Conservation (phyloP, 2,888 invertebrate species). For the Micoletzkya japonica region DNA sequence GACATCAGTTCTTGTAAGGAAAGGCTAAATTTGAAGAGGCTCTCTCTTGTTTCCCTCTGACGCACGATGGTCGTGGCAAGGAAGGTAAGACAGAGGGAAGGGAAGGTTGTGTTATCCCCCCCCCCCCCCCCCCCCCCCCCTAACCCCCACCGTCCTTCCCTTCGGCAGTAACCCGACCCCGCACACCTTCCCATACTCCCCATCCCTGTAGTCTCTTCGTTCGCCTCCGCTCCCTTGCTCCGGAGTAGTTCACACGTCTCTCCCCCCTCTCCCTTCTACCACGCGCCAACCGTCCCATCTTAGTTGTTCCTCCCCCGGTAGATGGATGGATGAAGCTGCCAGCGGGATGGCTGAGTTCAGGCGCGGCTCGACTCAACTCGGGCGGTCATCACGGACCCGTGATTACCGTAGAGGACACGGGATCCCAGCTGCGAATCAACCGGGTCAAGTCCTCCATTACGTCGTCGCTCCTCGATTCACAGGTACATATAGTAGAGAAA, state of each 20-base stretch:
- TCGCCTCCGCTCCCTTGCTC: neutral
- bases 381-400: slow-evolving; percentile 46
- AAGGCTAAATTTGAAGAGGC: too few species aligned
- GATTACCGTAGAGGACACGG: slow-evolving; percentile 51
- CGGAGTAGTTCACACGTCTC: neutral
- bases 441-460: slow-evolving; percentile 39
- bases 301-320: too few species aligned
- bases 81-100: too few species aligned
- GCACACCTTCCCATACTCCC: neutral
- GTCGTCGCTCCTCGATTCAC: slow-evolving; percentile 42
- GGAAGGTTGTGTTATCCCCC: too few species aligned
- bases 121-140: too few species aligned
- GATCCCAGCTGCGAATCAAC: slow-evolving; percentile 48
- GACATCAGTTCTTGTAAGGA: too few species aligned
- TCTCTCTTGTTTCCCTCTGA: too few species aligned
- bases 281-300: neutral
- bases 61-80: too few species aligned
- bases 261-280: neutral
- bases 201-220: neutral
- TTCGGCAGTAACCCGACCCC: too few species aligned
- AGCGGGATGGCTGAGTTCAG: neutral
- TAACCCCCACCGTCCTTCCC: too few species aligned
- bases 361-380: slow-evolving; percentile 7
- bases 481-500: too few species aligned
- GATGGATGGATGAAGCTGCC: too few species aligned